These are phyloP conservation scores for Diabrotica undecimpunctata DNA, from an alignment of 1,140 invertebrate species.

Conservation along the genomic window DNA sequence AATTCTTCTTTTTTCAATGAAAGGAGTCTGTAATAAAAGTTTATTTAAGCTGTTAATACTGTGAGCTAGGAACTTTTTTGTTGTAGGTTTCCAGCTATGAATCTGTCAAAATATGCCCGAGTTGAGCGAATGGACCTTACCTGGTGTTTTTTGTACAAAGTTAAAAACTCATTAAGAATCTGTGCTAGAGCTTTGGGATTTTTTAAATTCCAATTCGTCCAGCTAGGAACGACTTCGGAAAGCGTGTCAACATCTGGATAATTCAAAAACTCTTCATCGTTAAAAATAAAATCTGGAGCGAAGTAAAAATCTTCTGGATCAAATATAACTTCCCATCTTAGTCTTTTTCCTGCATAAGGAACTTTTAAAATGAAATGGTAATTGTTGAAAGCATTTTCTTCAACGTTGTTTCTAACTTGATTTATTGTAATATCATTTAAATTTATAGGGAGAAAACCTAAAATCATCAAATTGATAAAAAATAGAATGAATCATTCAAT, in stretches of 20 bases:
- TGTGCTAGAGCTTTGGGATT: conserved; percentile 38
- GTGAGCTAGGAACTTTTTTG: no score
- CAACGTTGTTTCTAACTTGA: not conserved
- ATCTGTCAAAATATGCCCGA: no score
- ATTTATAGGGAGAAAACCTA: conserved; percentile 11
- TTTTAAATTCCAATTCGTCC: conserved; percentile 42
- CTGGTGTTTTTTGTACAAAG: conserved; percentile 43
- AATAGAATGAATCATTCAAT: not conserved
- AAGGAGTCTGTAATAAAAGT: no score
- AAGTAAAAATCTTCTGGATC: conserved; percentile 38
- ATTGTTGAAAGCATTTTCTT: conserved; percentile 21
- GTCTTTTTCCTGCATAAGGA: conserved; percentile 42
- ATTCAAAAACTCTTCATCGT: conserved; percentile 40
- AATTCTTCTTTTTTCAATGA: no score
- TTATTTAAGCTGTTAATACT: no score
- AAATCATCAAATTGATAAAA: not conserved
- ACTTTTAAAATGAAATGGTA: conserved; percentile 42
- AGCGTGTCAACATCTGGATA: conserved; percentile 41
- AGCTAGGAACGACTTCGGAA: conserved; percentile 38
- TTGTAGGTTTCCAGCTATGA: no score
- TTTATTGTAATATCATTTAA: conserved; percentile 12
- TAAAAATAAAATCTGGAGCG: conserved; percentile 47
- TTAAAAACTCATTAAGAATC: conserved; percentile 42
- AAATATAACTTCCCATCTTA: conserved; percentile 46
- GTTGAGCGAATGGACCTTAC: no score